Conservation (phyloP, 2,797 vertebrate species). For the Sardinella longiceps region DNA sequence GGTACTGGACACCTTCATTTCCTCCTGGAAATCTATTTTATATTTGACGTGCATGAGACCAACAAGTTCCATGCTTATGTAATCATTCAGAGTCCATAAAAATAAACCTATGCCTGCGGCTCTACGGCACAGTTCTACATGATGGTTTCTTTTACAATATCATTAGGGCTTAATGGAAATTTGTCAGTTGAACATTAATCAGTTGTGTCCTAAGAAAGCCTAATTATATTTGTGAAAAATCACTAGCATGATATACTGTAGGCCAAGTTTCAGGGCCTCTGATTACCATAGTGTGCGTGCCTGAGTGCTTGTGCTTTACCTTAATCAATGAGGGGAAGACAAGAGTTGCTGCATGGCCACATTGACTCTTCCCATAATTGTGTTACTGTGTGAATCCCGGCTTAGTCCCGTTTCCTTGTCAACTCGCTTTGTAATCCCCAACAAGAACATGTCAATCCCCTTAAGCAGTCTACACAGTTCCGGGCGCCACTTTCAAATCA, state of each 20-base stretch:
- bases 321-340: no score
- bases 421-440: conserved; percentile 68
- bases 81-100: not conserved
- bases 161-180: not conserved
- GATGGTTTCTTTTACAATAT: not conserved
- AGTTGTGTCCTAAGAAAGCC: not conserved
- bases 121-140: not conserved
- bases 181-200: not conserved
- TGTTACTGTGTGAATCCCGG: conserved; percentile 75
- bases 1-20: no score
- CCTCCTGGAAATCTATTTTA: no score
- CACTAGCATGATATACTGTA: not conserved
- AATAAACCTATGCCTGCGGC: not conserved
- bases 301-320: no score
- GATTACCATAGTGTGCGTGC: not conserved
- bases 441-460: conserved; percentile 60
- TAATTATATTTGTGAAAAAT: not conserved
- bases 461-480: conserved; percentile 50
- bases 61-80: not conserved
- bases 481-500: conserved; percentile 46
- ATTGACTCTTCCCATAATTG: no score
- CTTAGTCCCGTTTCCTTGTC: conserved; percentile 75
- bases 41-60: no score
- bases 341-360: not conserved
- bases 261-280: not conserved